Evolutionary conservation across 2,113 vertebrate genomes (phyloP).

Genomic region (Lagopus muta): DNA sequence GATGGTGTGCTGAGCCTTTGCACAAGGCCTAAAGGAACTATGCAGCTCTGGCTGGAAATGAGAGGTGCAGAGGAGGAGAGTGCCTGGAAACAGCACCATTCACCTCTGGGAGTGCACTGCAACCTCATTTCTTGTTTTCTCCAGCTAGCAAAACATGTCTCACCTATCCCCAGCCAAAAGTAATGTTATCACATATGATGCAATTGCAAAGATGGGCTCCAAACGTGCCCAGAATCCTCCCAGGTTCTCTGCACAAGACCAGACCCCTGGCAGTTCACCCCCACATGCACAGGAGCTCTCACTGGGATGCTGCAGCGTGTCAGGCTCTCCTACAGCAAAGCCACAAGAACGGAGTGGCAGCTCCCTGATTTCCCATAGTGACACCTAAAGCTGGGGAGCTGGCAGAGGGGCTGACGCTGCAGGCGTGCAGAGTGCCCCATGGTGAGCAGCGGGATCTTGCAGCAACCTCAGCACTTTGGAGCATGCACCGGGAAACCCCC

Average conservation of each 20-base stretch:
- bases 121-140: background rate
- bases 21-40: background rate
- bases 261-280: background rate
- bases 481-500: background rate
- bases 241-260: background rate
- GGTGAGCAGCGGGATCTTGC: background rate
- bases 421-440: background rate
- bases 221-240: background rate
- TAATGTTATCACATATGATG: background rate
- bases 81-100: background rate
- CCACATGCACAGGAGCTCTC: background rate
- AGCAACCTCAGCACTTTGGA: background rate
- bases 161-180: background rate
- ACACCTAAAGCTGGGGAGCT: background rate
- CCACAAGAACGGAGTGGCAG: background rate
- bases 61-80: background rate
- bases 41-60: background rate
- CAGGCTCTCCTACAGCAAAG: background rate
- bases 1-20: background rate
- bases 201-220: background rate
- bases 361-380: background rate
- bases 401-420: background rate
- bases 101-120: background rate
- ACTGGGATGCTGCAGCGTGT: accelerated
- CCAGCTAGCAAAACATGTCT: background rate